Evolutionary conservation across 1,140 invertebrate species (phyloP).

Genomic region (Tribolium castaneum): DNA sequence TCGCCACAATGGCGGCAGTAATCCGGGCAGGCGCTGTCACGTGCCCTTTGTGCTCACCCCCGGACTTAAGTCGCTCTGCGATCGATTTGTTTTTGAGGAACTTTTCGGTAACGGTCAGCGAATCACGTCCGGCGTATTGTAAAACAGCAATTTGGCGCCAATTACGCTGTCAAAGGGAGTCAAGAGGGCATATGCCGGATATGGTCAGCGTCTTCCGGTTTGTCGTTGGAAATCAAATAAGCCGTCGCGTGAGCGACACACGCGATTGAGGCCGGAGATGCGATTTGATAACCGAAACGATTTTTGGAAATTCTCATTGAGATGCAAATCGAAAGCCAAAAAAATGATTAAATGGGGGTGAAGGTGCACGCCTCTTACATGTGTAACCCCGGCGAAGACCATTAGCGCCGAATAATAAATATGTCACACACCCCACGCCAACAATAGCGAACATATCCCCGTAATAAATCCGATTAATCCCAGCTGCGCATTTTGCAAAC

Average conservation of each 20-base stretch:
- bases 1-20: constrained; percentile 49
- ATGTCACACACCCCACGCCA: constrained; percentile 48
- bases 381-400: constrained; percentile 46
- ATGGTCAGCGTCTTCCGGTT: constrained; percentile 49
- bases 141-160: constrained; percentile 36
- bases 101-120: constrained; percentile 12
- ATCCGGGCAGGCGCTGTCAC: constrained; percentile 53
- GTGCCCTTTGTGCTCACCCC: constrained; percentile 51
- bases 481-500: constrained; percentile 56
- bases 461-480: constrained; percentile 57
- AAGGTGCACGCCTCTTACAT: constrained; percentile 48
- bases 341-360: background rate
- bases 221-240: constrained; percentile 25
- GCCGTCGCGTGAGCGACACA: constrained; percentile 9
- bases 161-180: constrained; percentile 46
- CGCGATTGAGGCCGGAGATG: background rate
- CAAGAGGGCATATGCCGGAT: constrained; percentile 45
- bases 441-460: constrained; percentile 47
- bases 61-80: background rate
- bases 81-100: constrained; percentile 15
- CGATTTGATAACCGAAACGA: background rate
- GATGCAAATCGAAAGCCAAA: background rate
- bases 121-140: background rate
- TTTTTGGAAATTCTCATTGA: background rate
- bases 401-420: constrained; percentile 54